phyloP scores from a whole-genome alignment of 2,113 vertebrate species.

The Mungos mungo region DNA sequence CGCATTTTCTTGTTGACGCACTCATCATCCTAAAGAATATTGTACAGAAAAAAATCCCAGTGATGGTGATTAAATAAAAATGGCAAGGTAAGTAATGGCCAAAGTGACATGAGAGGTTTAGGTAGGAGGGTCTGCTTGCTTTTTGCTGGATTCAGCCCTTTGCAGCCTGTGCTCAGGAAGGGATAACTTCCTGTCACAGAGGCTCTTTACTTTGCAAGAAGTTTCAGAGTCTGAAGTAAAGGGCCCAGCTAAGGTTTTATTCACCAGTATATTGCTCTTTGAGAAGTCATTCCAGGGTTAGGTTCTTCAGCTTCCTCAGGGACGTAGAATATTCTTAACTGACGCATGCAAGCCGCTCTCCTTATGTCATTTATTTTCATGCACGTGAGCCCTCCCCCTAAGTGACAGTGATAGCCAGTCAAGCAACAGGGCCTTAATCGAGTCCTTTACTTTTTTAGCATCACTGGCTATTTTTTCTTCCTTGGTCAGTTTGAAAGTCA shows the following conservation, averaged over 20 bases:
- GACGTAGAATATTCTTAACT: background rate
- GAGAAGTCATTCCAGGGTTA: slow-evolving; percentile 24
- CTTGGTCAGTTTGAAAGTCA: background rate
- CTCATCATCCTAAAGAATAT: background rate
- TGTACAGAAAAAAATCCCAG: background rate
- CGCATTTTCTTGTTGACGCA: background rate
- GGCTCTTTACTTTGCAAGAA: background rate
- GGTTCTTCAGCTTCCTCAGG: background rate
- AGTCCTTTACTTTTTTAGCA: slow-evolving; percentile 20
- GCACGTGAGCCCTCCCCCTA: background rate
- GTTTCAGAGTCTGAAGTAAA: background rate
- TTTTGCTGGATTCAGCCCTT: background rate
- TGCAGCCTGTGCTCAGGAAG: background rate
- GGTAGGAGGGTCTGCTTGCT: background rate
- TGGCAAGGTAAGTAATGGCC: background rate
- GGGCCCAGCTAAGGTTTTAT: slow-evolving; percentile 39
- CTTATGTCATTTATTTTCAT: slow-evolving; percentile 57
- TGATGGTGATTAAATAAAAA: background rate
- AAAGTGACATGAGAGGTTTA: background rate
- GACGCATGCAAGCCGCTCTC: background rate
- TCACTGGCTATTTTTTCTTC: background rate
- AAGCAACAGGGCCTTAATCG: background rate
- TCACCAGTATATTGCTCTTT: background rate
- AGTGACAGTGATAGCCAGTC: background rate
- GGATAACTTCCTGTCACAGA: background rate